A percentile compares a stretch with the other conserved stretches of the same genome.
These are phyloP conservation scores for Agrilus mali DNA, from an alignment of 2,888 invertebrate genomes.

Conservation along the genomic window DNA sequence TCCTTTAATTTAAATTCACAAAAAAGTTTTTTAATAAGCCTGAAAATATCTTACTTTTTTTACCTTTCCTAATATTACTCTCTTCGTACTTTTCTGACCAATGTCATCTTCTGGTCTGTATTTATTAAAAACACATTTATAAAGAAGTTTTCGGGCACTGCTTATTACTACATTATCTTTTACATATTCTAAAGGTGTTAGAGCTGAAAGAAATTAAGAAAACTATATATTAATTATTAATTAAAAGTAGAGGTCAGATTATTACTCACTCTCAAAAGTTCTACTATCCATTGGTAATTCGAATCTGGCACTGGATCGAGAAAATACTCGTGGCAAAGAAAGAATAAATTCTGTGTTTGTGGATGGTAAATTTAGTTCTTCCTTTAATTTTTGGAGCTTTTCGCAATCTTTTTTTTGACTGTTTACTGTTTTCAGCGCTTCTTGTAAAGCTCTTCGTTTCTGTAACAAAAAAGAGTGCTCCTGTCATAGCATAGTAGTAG, in stretches of 20 bases:
- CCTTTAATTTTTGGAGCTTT: constrained; percentile 39
- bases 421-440: constrained; percentile 42
- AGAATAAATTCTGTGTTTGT: constrained; percentile 46
- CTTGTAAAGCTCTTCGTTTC: constrained; percentile 54
- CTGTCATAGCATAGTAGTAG: no score
- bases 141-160: constrained; percentile 43
- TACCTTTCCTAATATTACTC: constrained; percentile 38
- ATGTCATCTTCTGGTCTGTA: constrained; percentile 25
- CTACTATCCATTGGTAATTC: constrained; percentile 58
- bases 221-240: no score
- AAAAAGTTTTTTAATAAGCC: neutral
- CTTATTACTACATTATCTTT: constrained; percentile 52
- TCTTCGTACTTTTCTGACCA: constrained; percentile 3
- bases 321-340: constrained; percentile 62
- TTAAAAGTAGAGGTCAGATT: neutral
- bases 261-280: constrained; percentile 34
- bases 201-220: constrained; percentile 34
- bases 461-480: constrained; percentile 28
- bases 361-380: constrained; percentile 37
- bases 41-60: constrained; percentile 2
- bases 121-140: constrained; percentile 42
- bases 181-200: constrained; percentile 60
- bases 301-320: constrained; percentile 60
- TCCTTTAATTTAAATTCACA: constrained; percentile 30
- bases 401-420: constrained; percentile 32